A percentile compares a stretch with the other conserved stretches of the same genome.
Evolutionary conservation across 1,140 invertebrate species (phyloP).

Genomic region (Drosophila eugracilis): DNA sequence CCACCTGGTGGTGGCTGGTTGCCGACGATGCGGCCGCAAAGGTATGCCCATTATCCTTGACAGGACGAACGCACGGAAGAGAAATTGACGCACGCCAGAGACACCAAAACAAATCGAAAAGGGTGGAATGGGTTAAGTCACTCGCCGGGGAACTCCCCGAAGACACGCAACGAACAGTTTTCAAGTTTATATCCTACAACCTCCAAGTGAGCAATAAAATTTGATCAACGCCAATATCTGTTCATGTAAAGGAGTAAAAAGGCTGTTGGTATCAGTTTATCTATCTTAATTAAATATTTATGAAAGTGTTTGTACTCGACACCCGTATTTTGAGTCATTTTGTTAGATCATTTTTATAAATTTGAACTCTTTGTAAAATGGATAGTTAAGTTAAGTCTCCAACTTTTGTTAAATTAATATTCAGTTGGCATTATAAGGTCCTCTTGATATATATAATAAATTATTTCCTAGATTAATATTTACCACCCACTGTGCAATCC

Average conservation of each 20-base stretch:
- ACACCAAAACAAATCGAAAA: constrained; percentile 38
- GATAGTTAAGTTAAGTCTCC: too few relatives aligned
- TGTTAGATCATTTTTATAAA: too few relatives aligned
- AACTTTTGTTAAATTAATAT: too few relatives aligned
- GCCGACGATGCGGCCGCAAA: constrained; percentile 49
- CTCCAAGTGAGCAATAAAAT: constrained; percentile 26
- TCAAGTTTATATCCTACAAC: constrained; percentile 26
- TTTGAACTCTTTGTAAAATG: too few relatives aligned
- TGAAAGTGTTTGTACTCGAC: too few relatives aligned
- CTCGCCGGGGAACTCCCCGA: constrained; percentile 5
- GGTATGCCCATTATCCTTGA: constrained; percentile 54
- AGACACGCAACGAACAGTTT: constrained; percentile 26
- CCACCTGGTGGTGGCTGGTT: constrained; percentile 18
- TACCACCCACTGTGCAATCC: constrained; percentile 23
- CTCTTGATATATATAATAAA: neutral
- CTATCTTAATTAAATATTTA: too few relatives aligned
- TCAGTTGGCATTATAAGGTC: neutral
- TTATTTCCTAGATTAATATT: neutral
- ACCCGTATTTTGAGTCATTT: too few relatives aligned
- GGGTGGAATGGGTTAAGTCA: constrained; percentile 29
- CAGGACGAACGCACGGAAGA: constrained; percentile 20
- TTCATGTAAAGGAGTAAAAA: constrained; percentile 1
- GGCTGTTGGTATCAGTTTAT: neutral
- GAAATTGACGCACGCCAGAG: constrained; percentile 23
- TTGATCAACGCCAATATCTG: constrained; percentile 8